A percentile compares a stretch with the other conserved stretches of the same genome.
phyloP scores from a whole-genome alignment of 2,113 vertebrate species.

The Malurus melanocephalus region DNA sequence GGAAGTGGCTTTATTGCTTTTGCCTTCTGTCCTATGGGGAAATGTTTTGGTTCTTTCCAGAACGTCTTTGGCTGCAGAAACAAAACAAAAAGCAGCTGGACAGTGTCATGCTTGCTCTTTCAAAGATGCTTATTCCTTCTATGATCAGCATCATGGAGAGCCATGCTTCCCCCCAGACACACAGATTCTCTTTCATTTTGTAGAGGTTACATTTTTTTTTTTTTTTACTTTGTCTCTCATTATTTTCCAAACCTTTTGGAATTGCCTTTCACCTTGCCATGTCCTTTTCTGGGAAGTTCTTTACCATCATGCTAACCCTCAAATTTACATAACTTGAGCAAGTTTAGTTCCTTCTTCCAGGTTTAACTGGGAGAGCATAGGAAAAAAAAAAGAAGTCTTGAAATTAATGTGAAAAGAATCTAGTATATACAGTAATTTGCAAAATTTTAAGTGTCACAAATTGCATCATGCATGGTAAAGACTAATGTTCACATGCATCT shows the following conservation, averaged over 20 bases:
- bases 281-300: background rate
- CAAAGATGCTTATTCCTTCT: background rate
- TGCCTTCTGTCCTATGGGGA: background rate
- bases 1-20: background rate
- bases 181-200: background rate
- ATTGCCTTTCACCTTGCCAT: background rate
- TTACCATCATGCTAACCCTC: background rate
- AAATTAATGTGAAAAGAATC: background rate
- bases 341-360: background rate
- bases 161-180: background rate
- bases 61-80: background rate
- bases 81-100: background rate
- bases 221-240: background rate
- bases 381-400: background rate
- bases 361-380: background rate
- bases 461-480: background rate
- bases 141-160: background rate
- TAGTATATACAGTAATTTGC: background rate
- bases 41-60: background rate
- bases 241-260: background rate
- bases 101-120: background rate
- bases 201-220: background rate
- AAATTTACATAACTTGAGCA: background rate
- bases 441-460: background rate
- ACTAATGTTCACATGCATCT: background rate